Base-by-base conservation (phyloP, 2,113 vertebrate species). In the Otolemur garnettii region DNA sequence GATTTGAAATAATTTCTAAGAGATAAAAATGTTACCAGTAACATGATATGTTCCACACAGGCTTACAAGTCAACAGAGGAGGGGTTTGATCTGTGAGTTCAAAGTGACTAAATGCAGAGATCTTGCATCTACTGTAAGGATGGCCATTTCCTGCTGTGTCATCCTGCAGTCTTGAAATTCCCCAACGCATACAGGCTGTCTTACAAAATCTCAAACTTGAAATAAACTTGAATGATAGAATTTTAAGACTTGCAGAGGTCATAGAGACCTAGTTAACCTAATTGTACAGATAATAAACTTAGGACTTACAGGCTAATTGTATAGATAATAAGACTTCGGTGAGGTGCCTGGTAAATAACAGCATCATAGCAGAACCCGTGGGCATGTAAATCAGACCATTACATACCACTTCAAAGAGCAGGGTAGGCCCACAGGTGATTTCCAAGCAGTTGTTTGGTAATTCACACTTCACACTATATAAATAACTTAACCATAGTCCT, bases 1-100 rank as follows among this genome's bases (percentile, higher is more conserved):
- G n/a, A 71, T 91, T 94, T 95, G 71, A 82, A 92, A 60, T 80
- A 69, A 94, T 45, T 71, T 95, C 28, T 14, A 59, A 90, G 60
- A 90, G 50, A 79, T 84, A 22, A 93, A 91, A 82, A 91, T 77
- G 50, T 93, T 92, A 62, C 28, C 75, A 75, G 6, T 6, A 50
- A n/a, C 26, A 6, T 18, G 42, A 33, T n/a, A 38, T n/a, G 22
- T 87, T 66, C 55, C 83, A 89, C 22, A 22, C 33, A 78, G 15
- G 9, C 22, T 74, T 91, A 88, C 30, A 77, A n/a, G 42, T 64
- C 33, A 92, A 79, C 14, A 57, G 21, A 88, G 11, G 0, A 7
- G 21, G 24, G 8, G 30, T 85, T 53, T 33, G 74, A 33, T 33
- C 42, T n/a, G 19, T 53, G n/a, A 82, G 22, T 72, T 74, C 42